Evolutionary conservation across 2,113 vertebrate species (phyloP).

Genomic region (Istiophorus platypterus): DNA sequence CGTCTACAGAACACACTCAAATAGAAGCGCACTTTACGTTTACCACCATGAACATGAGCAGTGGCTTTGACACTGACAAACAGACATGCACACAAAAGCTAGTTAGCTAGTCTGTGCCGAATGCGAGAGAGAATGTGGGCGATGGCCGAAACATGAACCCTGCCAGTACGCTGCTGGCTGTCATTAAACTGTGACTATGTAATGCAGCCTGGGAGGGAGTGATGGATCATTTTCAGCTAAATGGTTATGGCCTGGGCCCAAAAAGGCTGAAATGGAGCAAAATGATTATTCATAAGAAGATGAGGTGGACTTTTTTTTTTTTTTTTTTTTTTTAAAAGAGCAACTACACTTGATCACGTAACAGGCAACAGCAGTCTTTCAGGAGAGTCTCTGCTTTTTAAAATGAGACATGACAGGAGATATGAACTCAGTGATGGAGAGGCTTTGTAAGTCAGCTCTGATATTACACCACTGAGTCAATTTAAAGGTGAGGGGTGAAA

Average conservation of each 20-base stretch:
- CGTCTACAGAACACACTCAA: constrained; percentile 61
- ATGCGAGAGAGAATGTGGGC: not conserved
- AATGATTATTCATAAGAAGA: constrained; percentile 42
- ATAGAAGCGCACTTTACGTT: constrained; percentile 31
- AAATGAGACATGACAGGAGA: not conserved
- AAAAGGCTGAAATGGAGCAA: constrained; percentile 41
- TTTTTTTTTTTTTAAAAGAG: constrained; percentile 9
- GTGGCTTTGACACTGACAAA: constrained; percentile 74
- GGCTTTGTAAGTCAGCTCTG: not conserved
- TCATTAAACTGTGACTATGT: constrained; percentile 56
- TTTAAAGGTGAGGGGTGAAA: not conserved
- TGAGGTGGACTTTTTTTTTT: constrained; percentile 25
- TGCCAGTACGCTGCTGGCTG: constrained; percentile 51
- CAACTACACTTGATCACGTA: not conserved
- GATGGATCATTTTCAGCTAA: constrained; percentile 59
- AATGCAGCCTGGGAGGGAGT: constrained; percentile 45
- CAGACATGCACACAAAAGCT: constrained; percentile 37
- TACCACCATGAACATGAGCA: constrained; percentile 46
- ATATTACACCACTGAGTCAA: not conserved
- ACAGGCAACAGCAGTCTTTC: not conserved
- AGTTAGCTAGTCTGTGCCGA: not conserved
- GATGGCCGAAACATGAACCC: constrained; percentile 68
- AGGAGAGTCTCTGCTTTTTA: not conserved
- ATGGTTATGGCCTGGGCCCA: constrained; percentile 41
- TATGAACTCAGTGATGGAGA: not conserved